These are phyloP conservation scores for Dunckerocampus dactyliophorus DNA, from an alignment of 2,113 vertebrate genomes.

Conservation along the genomic window DNA sequence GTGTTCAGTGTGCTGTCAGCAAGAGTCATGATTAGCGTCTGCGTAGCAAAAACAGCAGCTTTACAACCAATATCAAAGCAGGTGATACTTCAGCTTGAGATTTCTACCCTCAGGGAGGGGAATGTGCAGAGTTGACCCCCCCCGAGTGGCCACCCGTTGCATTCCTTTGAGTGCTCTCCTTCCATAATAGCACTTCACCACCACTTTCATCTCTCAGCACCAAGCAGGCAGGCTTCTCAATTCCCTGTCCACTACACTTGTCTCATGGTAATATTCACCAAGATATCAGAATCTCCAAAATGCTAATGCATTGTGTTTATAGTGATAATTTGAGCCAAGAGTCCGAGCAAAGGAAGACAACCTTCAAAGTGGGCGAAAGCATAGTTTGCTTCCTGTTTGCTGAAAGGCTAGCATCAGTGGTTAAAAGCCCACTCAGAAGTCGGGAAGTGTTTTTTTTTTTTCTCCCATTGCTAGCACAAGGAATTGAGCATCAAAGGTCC, in stretches of 20 bases:
- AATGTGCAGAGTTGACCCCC: constrained; percentile 59
- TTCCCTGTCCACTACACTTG: constrained; percentile 27
- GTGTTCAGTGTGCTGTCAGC: not conserved
- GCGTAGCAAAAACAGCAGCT: constrained; percentile 21
- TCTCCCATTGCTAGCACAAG: constrained; percentile 22
- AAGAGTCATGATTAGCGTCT: constrained; percentile 7
- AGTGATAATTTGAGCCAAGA: not conserved
- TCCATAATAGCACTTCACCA: constrained; percentile 60
- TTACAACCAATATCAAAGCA: constrained; percentile 56
- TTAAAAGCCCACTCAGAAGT: constrained; percentile 28
- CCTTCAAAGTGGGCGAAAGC: not conserved
- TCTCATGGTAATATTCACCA: constrained; percentile 17
- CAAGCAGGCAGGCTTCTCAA: constrained; percentile 36
- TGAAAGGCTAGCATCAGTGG: constrained; percentile 27
- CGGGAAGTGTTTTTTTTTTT: constrained; percentile 23
- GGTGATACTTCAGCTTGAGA: constrained; percentile 57
- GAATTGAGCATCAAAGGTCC: constrained; percentile 42
- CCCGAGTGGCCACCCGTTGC: constrained; percentile 59
- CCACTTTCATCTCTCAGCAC: constrained; percentile 57
- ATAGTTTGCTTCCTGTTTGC: not conserved
- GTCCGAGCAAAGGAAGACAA: constrained; percentile 1
- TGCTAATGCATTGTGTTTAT: constrained; percentile 3
- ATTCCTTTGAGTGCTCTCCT: constrained; percentile 61
- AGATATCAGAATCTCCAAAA: constrained; percentile 10
- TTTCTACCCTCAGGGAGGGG: constrained; percentile 29